phyloP scores from a whole-genome alignment of 2,797 vertebrate species.

The Brachyalestes nurse region DNA sequence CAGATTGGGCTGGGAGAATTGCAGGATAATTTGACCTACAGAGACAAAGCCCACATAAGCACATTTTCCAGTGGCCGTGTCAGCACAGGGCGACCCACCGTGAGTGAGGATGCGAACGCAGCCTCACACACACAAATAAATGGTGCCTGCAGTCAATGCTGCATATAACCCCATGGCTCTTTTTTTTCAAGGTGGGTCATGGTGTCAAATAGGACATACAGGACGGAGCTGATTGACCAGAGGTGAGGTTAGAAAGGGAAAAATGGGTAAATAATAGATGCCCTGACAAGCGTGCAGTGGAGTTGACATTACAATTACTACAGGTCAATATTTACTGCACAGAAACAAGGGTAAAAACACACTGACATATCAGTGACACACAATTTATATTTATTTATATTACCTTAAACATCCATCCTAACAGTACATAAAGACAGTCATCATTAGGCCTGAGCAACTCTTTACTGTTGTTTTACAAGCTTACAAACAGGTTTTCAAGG shows the following conservation, averaged over 20 bases:
- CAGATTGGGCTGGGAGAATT: constrained; percentile 66
- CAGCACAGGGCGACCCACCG: constrained; percentile 71
- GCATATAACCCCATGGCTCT: constrained; percentile 59
- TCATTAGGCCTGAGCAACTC: neutral
- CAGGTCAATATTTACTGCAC: constrained; percentile 5
- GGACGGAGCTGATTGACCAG: constrained; percentile 63
- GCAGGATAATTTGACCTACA: constrained; percentile 82
- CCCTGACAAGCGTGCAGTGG: neutral
- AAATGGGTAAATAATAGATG: constrained; percentile 22
- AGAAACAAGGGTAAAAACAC: neutral
- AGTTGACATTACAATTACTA: constrained; percentile 28
- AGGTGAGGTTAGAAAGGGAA: constrained; percentile 49
- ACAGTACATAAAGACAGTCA: neutral
- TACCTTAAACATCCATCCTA: neutral
- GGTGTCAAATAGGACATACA: constrained; percentile 68
- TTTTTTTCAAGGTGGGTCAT: constrained; percentile 64
- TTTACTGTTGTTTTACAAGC: neutral
- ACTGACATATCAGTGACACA: neutral
- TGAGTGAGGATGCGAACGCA: constrained; percentile 65
- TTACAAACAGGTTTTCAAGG: neutral
- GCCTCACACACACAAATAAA: constrained; percentile 67
- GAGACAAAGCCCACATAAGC: constrained; percentile 77
- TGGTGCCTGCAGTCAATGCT: constrained; percentile 64
- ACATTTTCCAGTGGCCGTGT: constrained; percentile 71
- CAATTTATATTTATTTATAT: neutral